Evolutionary conservation across 2,797 vertebrate genomes (phyloP), one percentile per base, ranked within the genome.

Genomic region (Todus mexicanus): DNA sequence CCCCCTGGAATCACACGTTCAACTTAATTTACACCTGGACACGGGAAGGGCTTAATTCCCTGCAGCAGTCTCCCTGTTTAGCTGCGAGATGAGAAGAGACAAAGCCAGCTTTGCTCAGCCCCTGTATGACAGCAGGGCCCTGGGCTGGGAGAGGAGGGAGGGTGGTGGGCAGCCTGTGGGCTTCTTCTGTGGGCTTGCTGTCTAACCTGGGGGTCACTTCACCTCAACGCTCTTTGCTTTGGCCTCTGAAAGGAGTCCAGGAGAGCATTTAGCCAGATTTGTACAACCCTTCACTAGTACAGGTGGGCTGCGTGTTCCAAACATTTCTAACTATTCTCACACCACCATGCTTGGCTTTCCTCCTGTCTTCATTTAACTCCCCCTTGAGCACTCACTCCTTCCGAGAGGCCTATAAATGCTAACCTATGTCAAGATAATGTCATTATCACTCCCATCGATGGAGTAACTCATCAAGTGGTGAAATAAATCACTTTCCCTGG

Each of bases 361-460:
- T 75, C 70, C 79, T 84, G 43, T 53, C 87, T 89, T 95, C 84
- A 33, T 87, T 64, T 68, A 87, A 96, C 84, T 84, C 76, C 87
- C 84, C 43, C 75, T 81, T 64, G 70, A 84, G 79, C 27, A 20
- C 45, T 73, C 76, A 38, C 73, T 86, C 68, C 63, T 93, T 96
- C 82, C 87, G 73, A 86, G 79, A 85, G 93, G 82, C 76, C 89
- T 88, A 60, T 91, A 95, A 95, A 86, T 14, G 84, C 84, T 96
- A 84, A 93, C 89, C 95, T 84, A 73, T 91, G 89, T 96, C 95
- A 95, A 95, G 92, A 93, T 94, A 96, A 94, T 80, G 84, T 89
- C 84, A 91, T 92, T 93, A 94, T 95, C 91, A 70, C 84, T 91
- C 40, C 59, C 66, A 64, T 94, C 48, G 2, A 84, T 93, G 73